Evolutionary conservation across 2,888 invertebrate genomes (phyloP).

Genomic region (Anoplius nigerrimus): DNA sequence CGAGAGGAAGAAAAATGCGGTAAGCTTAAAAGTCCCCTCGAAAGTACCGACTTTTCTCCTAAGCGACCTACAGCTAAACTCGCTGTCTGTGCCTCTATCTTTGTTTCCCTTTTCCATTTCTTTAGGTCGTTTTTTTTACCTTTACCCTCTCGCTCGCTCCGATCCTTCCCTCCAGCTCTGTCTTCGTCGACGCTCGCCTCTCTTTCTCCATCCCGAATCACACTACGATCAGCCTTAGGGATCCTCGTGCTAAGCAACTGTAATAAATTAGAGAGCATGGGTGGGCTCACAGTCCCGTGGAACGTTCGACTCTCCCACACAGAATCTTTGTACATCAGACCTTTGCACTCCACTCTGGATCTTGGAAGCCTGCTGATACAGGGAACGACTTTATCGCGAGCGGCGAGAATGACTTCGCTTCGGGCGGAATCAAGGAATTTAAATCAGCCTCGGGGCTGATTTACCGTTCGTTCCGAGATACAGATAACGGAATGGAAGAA

Average conservation of each 20-base stretch:
- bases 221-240: slow-evolving; percentile 19
- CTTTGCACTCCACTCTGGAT: slow-evolving; percentile 41
- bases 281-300: slow-evolving; percentile 36
- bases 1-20: not conserved
- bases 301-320: slow-evolving; percentile 35
- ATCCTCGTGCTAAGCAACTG: slow-evolving; percentile 42
- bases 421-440: not conserved
- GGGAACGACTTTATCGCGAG: slow-evolving; percentile 36
- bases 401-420: slow-evolving; percentile 23
- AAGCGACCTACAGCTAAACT: not conserved
- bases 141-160: not conserved
- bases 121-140: not conserved
- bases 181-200: not conserved
- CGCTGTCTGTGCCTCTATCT: not conserved
- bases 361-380: slow-evolving; percentile 25
- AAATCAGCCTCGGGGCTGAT: slow-evolving; percentile 3
- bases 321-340: slow-evolving; percentile 29
- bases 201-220: not conserved
- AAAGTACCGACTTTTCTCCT: not conserved
- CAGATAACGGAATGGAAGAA: no score
- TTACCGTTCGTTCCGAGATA: slow-evolving; percentile 2
- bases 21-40: not conserved
- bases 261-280: slow-evolving; percentile 55
- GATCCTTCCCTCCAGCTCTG: not conserved
- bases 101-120: not conserved